A percentile compares a stretch with the other conserved stretches of the same genome.
These are phyloP conservation scores for Climacteris rufus DNA, from an alignment of 2,113 vertebrate species.

Conservation along the genomic window DNA sequence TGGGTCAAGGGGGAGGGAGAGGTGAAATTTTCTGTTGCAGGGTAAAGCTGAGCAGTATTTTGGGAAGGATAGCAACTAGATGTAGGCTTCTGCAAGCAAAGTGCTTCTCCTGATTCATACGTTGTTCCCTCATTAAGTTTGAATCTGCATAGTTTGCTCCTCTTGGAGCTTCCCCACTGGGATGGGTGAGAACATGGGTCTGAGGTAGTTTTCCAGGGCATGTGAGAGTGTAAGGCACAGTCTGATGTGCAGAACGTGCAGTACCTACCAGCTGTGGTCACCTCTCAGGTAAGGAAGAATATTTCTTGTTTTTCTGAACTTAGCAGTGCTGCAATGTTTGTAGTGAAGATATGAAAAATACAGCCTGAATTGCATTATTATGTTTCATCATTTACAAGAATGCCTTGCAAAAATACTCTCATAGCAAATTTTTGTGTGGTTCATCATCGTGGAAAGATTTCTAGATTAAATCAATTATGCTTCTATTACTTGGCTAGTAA, in stretches of 20 bases:
- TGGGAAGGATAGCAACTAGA: neutral
- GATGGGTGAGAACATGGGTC: neutral
- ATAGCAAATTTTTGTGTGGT: neutral
- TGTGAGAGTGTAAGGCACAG: fast-evolving
- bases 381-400: fast-evolving
- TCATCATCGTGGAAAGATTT: neutral
- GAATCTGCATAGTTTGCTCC: neutral
- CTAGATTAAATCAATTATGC: neutral
- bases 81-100: neutral
- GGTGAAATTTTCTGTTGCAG: neutral
- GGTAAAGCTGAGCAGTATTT: neutral
- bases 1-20: neutral
- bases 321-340: neutral
- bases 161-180: neutral
- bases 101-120: neutral
- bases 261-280: fast-evolving
- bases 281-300: neutral
- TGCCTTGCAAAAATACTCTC: neutral
- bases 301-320: neutral
- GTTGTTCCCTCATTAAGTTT: neutral
- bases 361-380: neutral
- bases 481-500: neutral
- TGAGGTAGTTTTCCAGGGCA: neutral
- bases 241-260: fast-evolving
- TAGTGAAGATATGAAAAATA: neutral